These are phyloP conservation scores for Euzetes globulus DNA, from an alignment of 2,888 invertebrate species.

Conservation along the genomic window DNA sequence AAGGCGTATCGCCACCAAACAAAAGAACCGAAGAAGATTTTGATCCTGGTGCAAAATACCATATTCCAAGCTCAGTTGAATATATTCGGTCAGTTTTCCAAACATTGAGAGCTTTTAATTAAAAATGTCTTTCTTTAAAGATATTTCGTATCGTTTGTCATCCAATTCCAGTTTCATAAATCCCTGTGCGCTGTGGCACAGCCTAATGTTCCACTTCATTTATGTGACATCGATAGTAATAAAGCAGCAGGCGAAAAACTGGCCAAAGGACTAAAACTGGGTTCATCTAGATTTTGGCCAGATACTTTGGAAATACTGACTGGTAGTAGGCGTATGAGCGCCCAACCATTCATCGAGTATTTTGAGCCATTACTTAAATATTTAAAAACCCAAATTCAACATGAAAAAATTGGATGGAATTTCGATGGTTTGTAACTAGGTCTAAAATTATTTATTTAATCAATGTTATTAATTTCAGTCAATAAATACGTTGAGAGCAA, in stretches of 20 bases:
- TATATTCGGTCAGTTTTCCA: constrained; percentile 46
- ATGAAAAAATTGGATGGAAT: constrained; percentile 77
- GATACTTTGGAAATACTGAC: constrained; percentile 42
- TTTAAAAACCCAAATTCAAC: constrained; percentile 72
- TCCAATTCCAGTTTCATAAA: constrained; percentile 87
- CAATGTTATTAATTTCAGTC: too few species aligned
- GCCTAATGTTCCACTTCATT: constrained; percentile 74
- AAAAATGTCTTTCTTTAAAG: constrained; percentile 46
- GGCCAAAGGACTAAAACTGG: constrained; percentile 40
- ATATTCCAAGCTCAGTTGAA: constrained; percentile 60
- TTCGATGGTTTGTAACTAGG: constrained; percentile 35
- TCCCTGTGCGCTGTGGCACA: constrained; percentile 72
- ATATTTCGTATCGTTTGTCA: constrained; percentile 82
- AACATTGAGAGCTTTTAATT: neutral
- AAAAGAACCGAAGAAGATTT: constrained; percentile 63
- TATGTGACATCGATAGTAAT: constrained; percentile 82
- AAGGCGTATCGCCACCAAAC: constrained; percentile 57
- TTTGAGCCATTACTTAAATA: constrained; percentile 83
- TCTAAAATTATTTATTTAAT: too few species aligned
- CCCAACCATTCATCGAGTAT: constrained; percentile 72
- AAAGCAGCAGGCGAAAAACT: constrained; percentile 68
- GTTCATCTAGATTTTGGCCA: constrained; percentile 40
- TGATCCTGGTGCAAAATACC: constrained; percentile 86
- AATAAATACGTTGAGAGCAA: too few species aligned
- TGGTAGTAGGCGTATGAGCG: constrained; percentile 58